Evolutionary conservation across 2,797 vertebrate species (phyloP), one percentile per base, ranked within the genome.

Genomic region (Chiroxiphia lanceolata): DNA sequence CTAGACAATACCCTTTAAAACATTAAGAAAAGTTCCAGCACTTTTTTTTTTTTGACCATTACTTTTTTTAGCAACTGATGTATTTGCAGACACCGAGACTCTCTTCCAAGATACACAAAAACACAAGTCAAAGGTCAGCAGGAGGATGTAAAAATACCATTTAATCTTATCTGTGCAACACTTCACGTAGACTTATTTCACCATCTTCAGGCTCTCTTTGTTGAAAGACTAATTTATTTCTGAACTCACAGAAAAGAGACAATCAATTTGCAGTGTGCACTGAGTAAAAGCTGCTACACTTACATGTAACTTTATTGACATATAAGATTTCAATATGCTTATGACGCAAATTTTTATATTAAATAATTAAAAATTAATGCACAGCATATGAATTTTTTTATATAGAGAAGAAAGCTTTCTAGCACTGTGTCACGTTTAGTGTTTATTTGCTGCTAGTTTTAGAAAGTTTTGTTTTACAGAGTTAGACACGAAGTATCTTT

Each of bases 91-190:
- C 83, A 92, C 94, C 87, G 78, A 93, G 91, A 94, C 92, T 94
- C 69, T 74, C 93, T 97, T 96, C 95, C 96, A 91, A 97, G 85
- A 96, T 64, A 97, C 90, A 95, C 96, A 96, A 96, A 97, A 96
- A 95, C 51, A 89, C 92, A 96, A 98, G 97, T 94, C 96, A 96
- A 96, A 97, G 96, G 96, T 97, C 95, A 96, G 97, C 83, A 69
- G 86, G 65, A 97, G 90, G 78, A 77, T 96, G 94, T 97, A 97
- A 98, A 98, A 98, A 98, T 96, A 97, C 96, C 95, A 82, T 97
- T 97, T 97, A 97, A 96, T 96, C 94, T 97, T 97, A 97, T 97
- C 97, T 96, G 83, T 64, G 92, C 91, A 95, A 96, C 95, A 96
- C 96, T 97, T 96, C 89, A 88, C 31, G 64, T 82, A 67, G 89